phyloP scores from a whole-genome alignment of 2,888 invertebrate species.

The Lomographa bimaculata region DNA sequence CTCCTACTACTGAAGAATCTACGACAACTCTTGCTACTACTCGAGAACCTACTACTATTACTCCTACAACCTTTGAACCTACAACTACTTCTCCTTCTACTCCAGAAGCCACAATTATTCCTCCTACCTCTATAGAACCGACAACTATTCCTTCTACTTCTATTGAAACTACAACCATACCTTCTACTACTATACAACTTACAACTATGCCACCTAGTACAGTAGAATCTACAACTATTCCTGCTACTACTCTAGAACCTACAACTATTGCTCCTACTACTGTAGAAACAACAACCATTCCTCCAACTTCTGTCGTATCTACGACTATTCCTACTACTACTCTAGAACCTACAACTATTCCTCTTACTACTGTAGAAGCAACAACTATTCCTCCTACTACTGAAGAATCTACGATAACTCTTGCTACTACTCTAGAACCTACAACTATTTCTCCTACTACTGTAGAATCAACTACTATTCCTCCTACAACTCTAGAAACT shows the following conservation, averaged over 20 bases:
- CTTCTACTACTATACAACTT: neutral
- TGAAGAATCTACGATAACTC: neutral
- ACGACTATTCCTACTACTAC: neutral
- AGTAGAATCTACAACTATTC: neutral
- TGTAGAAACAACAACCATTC: constrained; percentile 1
- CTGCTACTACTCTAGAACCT: constrained; percentile 1
- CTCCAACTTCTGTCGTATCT: constrained; percentile 2
- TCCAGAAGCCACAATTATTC: neutral
- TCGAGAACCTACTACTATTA: neutral
- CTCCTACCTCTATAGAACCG: neutral
- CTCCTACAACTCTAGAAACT: neutral
- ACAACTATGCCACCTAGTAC: neutral
- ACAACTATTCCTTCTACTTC: too few relatives aligned
- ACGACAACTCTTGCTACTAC: neutral
- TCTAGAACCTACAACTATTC: neutral
- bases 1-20: neutral
- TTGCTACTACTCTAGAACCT: neutral
- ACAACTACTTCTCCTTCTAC: neutral
- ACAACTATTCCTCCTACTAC: neutral
- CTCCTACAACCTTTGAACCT: neutral
- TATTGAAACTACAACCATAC: neutral
- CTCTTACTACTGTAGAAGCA: neutral
- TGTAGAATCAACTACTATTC: neutral
- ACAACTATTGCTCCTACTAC: constrained; percentile 1
- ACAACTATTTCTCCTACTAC: constrained; percentile 1